A percentile compares a stretch with the other conserved stretches of the same genome.
phyloP scores from a whole-genome alignment of 64 coral and sea anemone genomes.

The Pocillopora damicornis region DNA sequence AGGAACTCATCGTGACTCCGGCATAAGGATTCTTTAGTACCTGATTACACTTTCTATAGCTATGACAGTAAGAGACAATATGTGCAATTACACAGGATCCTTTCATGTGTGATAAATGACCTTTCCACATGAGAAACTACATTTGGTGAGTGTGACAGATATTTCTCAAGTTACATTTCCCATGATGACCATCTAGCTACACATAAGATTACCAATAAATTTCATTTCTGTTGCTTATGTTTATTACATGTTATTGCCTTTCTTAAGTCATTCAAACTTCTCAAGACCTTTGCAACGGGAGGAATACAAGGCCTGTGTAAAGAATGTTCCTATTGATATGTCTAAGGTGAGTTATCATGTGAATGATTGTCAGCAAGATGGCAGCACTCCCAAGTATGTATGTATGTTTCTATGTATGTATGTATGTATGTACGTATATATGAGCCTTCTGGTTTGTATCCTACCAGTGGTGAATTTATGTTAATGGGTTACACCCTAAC shows the following conservation, averaged over 20 bases:
- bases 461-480: not conserved
- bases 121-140: not conserved
- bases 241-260: no score
- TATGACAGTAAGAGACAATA: not conserved
- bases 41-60: no score
- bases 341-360: not conserved
- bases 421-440: not conserved
- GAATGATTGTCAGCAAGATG: not conserved
- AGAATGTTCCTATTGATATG: slow-evolving; percentile 25
- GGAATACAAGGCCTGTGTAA: slow-evolving; percentile 26
- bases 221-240: no score
- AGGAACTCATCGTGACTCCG: no score
- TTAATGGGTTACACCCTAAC: no score
- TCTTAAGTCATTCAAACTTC: not conserved
- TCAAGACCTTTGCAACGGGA: not conserved
- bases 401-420: no score
- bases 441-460: not conserved
- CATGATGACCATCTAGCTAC: not conserved
- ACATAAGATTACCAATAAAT: not conserved
- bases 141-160: not conserved
- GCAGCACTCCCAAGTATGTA: no score
- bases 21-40: no score
- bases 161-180: not conserved
- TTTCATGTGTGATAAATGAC: not conserved
- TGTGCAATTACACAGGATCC: not conserved